These are phyloP conservation scores for Syritta pipiens DNA, from an alignment of 2,888 invertebrate genomes.

Conservation along the genomic window DNA sequence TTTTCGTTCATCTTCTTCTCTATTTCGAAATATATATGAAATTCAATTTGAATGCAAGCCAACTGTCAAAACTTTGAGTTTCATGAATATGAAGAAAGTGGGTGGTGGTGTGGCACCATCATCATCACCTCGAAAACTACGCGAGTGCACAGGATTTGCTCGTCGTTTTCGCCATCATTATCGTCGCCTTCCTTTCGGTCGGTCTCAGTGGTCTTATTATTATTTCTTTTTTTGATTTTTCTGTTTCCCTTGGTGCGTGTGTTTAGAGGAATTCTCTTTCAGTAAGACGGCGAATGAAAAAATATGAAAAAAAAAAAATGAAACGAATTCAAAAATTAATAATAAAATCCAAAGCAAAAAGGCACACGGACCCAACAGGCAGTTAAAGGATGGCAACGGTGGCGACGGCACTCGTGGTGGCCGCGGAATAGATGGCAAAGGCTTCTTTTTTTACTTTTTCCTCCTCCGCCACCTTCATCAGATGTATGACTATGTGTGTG, in stretches of 20 bases:
- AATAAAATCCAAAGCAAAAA: slow-evolving; percentile 53
- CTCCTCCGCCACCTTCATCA: not conserved
- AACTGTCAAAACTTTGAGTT: slow-evolving; percentile 62
- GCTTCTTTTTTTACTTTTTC: slow-evolving; percentile 32
- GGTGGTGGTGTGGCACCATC: slow-evolving; percentile 34
- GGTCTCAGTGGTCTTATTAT: not conserved
- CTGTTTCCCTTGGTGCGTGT: slow-evolving; percentile 9
- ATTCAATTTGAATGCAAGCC: slow-evolving; percentile 62
- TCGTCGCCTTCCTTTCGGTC: slow-evolving; percentile 44
- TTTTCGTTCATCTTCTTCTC: slow-evolving; percentile 11
- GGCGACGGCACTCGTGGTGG: slow-evolving; percentile 10
- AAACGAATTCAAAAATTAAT: slow-evolving; percentile 44
- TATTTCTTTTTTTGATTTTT: not conserved
- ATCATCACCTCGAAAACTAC: slow-evolving; percentile 56
- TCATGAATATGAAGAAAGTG: slow-evolving; percentile 2
- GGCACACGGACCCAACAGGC: slow-evolving; percentile 28
- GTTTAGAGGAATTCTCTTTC: slow-evolving; percentile 54
- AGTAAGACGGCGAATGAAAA: too few species aligned
- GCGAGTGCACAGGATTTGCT: slow-evolving; percentile 49
- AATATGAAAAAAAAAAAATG: slow-evolving; percentile 30
- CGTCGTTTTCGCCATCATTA: slow-evolving; percentile 60
- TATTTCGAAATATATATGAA: slow-evolving; percentile 28
- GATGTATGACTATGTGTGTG: too few species aligned
- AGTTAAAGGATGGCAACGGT: slow-evolving; percentile 36
- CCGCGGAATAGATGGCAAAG: slow-evolving; percentile 42